Evolutionary conservation across 1,140 invertebrate species (phyloP).

Genomic region (Wiebesia pumilae): DNA sequence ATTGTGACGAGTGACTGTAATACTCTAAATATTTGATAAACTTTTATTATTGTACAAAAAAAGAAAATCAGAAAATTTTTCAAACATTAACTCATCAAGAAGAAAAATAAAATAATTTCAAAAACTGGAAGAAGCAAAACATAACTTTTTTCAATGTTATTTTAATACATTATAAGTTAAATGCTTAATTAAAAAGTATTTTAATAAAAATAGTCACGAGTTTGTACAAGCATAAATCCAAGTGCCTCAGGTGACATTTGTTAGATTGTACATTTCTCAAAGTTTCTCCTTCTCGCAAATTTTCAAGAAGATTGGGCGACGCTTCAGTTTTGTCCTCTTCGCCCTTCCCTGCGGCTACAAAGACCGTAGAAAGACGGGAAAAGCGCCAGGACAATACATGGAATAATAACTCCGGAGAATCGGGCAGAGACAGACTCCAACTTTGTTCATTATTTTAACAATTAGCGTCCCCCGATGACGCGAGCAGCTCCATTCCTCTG

Average conservation of each 20-base stretch:
- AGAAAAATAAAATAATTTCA: background rate
- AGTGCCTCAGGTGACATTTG: conserved; percentile 2
- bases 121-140: background rate
- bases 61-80: background rate
- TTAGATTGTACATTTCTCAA: conserved; percentile 18
- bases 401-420: background rate
- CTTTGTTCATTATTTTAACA: conserved; percentile 68
- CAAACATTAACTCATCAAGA: background rate
- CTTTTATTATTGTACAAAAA: too few species aligned
- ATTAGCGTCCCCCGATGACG: conserved; percentile 61
- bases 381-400: conserved; percentile 2
- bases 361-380: background rate
- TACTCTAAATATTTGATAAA: too few species aligned
- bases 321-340: background rate
- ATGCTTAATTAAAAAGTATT: conserved; percentile 19
- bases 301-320: conserved; percentile 6
- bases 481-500: background rate
- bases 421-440: background rate
- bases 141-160: background rate
- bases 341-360: background rate
- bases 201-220: background rate
- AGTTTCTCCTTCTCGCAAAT: conserved; percentile 10
- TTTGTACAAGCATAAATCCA: conserved; percentile 7
- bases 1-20: too few species aligned
- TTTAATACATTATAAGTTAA: conserved; percentile 7